phyloP scores from a whole-genome alignment of 2,797 vertebrate species.

The Acrocephalus scirpaceus region DNA sequence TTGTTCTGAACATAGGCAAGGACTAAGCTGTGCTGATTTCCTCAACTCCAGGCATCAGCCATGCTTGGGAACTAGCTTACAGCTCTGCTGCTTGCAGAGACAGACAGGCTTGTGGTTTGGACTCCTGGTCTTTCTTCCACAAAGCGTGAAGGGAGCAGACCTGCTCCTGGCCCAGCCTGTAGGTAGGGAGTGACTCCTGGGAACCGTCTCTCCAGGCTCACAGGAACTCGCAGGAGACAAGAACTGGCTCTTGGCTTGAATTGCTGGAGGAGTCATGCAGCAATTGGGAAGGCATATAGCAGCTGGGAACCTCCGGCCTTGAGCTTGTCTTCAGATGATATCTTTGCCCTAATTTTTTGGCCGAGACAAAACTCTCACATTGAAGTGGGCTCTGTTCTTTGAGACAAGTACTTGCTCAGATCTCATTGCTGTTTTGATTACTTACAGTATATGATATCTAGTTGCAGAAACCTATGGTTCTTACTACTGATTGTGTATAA shows the following conservation, averaged over 20 bases:
- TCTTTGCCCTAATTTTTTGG: background rate
- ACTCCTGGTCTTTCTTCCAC: constrained; percentile 22
- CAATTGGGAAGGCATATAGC: background rate
- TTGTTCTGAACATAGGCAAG: background rate
- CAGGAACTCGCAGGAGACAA: background rate
- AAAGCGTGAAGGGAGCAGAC: background rate
- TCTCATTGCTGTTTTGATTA: background rate
- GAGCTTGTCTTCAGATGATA: background rate
- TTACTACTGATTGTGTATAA: background rate
- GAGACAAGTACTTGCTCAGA: background rate
- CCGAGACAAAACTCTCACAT: background rate
- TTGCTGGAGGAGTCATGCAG: background rate
- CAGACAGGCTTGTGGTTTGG: constrained; percentile 31
- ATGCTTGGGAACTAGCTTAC: constrained; percentile 16
- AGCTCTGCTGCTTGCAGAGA: background rate
- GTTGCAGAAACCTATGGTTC: background rate
- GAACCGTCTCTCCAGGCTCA: background rate
- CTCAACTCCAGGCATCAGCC: background rate
- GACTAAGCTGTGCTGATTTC: background rate
- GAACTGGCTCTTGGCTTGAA: background rate
- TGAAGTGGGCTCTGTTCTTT: background rate
- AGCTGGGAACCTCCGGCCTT: background rate
- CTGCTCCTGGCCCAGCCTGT: constrained; percentile 13
- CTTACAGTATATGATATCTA: background rate
- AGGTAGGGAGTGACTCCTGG: constrained; percentile 44